Base-by-base conservation (phyloP, 2,797 vertebrate species). In the Sphaeramia orbicularis region DNA sequence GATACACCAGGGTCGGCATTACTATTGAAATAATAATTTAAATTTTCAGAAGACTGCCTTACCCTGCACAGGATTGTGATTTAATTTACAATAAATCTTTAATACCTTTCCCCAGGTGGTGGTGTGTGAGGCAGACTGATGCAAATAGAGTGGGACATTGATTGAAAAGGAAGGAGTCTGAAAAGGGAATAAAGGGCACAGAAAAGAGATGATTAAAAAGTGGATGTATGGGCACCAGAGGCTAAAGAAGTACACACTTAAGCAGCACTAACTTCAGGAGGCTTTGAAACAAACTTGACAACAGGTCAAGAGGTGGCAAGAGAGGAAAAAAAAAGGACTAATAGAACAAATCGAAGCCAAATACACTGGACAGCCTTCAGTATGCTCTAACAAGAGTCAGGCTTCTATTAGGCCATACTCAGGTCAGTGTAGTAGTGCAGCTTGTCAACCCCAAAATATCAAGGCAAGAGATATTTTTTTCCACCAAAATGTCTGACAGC, bases 31-130 rank as follows among this genome's bases (percentile, higher is more conserved):
- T 44, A 27, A 61, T 61, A 8, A 57, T 75, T 60, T 27, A 18
- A n/a, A 51, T 13, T 49, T 72, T 70, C 19, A 32, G 37, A 42
- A n/a, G 36, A 45, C 19, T 56, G 32, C 10, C 41, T 6, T 12
- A 16, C 1, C 5, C 32, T 52, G 44, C 55, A 64, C 48, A 36
- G 21, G 12, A 19, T 59, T 21, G 13, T 54, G 70, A 83, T 75
- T 77, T 48, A 44, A 70, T 67, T 65, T 21, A 15, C 7, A 48
- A 57, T 72, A 65, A 61, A 77, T 77, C 60, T 67, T 76, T 76
- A 49, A 67, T 54, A 43, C 16, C 11, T 51, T 65, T 66, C 40
- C 56, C 13, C 51, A 49, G 37, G 36, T 73, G 43, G 12, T 16
- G 18, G 21, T 4, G 7, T 44, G 41, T 38, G 35, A 78, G 53